Percentiles rank a stretch among this genome's conserved stretches.
Conservation (phyloP, 2,888 invertebrate species). For the Clepsis dumicolana region DNA sequence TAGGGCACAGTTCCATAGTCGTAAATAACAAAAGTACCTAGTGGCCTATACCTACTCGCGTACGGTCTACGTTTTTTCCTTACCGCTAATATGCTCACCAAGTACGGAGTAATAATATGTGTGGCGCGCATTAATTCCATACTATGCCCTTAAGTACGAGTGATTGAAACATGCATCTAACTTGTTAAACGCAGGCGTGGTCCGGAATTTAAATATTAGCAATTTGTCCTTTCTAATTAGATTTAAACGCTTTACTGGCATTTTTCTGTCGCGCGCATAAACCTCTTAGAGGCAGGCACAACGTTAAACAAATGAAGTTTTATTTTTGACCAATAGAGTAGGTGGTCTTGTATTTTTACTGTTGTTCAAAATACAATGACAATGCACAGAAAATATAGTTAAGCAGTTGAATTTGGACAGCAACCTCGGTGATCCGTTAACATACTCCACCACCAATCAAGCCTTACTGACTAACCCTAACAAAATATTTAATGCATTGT, state of each 20-base stretch:
- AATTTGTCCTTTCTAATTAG: slow-evolving; percentile 53
- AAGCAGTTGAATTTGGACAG: no score
- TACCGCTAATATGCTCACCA: slow-evolving; percentile 71
- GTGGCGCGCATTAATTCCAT: slow-evolving; percentile 70
- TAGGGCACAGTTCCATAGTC: no score
- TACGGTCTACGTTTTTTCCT: slow-evolving; percentile 64
- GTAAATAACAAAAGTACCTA: slow-evolving; percentile 33
- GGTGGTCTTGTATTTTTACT: no score
- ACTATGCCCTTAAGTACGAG: slow-evolving; percentile 66
- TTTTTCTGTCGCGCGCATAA: background rate
- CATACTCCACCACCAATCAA: no score
- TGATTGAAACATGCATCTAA: slow-evolving; percentile 76
- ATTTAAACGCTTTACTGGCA: slow-evolving; percentile 33
- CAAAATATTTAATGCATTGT: no score
- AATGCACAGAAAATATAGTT: no score
- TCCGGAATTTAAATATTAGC: slow-evolving; percentile 54
- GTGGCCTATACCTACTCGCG: slow-evolving; percentile 51
- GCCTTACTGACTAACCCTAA: no score
- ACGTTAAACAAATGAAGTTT: no score
- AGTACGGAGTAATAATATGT: slow-evolving; percentile 62
- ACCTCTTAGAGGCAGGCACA: no score
- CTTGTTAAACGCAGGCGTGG: slow-evolving; percentile 52
- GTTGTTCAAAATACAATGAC: no score
- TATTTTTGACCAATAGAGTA: no score
- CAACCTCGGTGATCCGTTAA: no score